Base-by-base conservation (phyloP, 1,140 invertebrate genomes). In the Diabrotica undecimpunctata region DNA sequence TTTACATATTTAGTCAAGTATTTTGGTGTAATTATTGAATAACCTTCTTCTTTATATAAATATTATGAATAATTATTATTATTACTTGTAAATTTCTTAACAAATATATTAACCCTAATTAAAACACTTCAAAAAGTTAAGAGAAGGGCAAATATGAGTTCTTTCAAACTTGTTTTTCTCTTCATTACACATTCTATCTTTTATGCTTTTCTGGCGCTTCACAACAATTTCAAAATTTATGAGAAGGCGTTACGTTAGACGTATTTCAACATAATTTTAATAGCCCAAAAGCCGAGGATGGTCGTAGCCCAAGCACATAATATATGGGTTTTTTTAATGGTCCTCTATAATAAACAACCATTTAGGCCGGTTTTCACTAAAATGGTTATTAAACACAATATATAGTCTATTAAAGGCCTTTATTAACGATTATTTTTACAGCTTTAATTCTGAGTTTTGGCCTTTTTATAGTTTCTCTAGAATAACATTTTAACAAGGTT, bases 211-310 rank as follows among this genome's bases (percentile, higher is more conserved):
- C 36, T 60, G 58, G 58, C 58, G 58, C 58, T 60, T 41, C 13
- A 60, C 58, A 60, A 13, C 58, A 50, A 51, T 50, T 51, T 41
- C 53, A 8, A 41, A 61, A 62, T 62, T 62, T 62, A 62, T 62
- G 61, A 62, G 51, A 14, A 60, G 61, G 61, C 61, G 61, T 62
- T 54, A 39, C 61, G 61, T 62, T 62, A 54, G 61, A 62, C 38
- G 52, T 62, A 62, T 62, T 62, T 62, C 52, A 62, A 62, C 61
- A 62, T 62, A 62, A 62, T 62, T 62, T 62, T 62, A 62, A 62
- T 62, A 62, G 61, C 37, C 53, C 10, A 39, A 62, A 62, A 62
- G 61, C 39, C 37, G 13, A 38, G 52, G 13, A 13, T 62, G 53
- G 35, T 12, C 41, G 41, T 46, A 46, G 41, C 41, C 41, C 14